Conservation (phyloP, 2,113 vertebrate genomes). For the Scomber scombrus region DNA sequence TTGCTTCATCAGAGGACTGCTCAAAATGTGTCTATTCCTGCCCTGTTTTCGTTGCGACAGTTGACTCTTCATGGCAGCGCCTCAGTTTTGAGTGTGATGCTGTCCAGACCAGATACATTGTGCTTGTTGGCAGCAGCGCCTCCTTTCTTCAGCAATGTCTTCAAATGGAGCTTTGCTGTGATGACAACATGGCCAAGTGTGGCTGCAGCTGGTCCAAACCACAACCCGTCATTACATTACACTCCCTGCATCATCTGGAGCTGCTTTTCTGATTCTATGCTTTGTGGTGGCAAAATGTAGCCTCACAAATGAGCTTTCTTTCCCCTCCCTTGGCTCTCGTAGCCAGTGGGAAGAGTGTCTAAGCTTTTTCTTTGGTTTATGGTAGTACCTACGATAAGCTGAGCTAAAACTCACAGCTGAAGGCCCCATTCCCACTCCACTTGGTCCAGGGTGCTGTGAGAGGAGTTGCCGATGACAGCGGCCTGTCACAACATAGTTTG, state of each 20-base stretch:
- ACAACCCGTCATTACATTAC: constrained; percentile 19
- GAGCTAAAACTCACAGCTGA: constrained; percentile 27
- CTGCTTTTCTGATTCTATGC: constrained; percentile 11
- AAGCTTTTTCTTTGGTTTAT: background rate
- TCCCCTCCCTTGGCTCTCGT: background rate
- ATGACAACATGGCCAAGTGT: constrained; percentile 40
- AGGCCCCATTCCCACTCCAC: constrained; percentile 12
- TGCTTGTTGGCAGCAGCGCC: too few relatives aligned
- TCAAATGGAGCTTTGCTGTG: constrained; percentile 54
- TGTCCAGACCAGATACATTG: background rate
- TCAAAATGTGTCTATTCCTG: constrained; percentile 29
- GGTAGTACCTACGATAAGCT: constrained; percentile 2
- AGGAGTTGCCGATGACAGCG: constrained; percentile 48
- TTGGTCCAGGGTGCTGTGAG: constrained; percentile 27
- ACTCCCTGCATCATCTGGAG: constrained; percentile 12
- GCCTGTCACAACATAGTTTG: constrained; percentile 62
- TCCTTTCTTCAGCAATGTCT: too few relatives aligned
- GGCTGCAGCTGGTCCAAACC: constrained; percentile 25
- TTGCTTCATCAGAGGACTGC: constrained; percentile 18
- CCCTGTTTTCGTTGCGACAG: constrained; percentile 33
- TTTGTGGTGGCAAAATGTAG: background rate
- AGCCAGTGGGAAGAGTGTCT: background rate
- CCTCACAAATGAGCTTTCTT: background rate
- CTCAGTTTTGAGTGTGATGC: constrained; percentile 10
- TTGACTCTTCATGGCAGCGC: constrained; percentile 34